These are phyloP conservation scores for Marmota monax DNA, from an alignment of 2,113 vertebrate species.

Conservation along the genomic window DNA sequence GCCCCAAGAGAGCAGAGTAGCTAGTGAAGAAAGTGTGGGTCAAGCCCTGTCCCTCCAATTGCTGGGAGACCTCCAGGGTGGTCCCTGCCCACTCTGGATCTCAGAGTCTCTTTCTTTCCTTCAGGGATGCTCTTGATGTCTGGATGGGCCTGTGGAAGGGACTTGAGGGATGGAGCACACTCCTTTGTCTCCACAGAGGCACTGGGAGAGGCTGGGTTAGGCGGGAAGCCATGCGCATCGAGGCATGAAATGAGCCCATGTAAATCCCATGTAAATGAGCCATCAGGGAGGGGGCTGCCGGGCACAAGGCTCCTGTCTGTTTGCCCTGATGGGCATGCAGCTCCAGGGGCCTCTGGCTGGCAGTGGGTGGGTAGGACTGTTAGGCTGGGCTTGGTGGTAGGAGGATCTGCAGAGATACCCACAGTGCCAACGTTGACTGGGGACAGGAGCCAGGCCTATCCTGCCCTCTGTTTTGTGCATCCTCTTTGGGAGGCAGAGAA, in stretches of 20 bases:
- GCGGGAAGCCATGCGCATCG: not conserved
- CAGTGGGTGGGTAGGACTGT: not conserved
- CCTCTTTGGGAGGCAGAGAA: not conserved
- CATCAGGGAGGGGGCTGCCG: rapidly evolving
- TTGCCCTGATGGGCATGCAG: not conserved
- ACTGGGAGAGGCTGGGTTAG: not conserved
- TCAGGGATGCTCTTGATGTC: not conserved
- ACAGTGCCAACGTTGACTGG: not conserved
- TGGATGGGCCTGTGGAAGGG: not conserved
- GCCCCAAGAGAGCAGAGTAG: not conserved
- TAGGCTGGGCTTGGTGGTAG: not conserved
- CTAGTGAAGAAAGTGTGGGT: not conserved
- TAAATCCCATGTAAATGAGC: constrained; percentile 75
- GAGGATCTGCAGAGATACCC: not conserved
- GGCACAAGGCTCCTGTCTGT: not conserved
- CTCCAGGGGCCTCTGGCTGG: not conserved
- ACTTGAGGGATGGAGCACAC: not conserved
- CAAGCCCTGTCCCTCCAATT: not conserved
- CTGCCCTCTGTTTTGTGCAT: not conserved
- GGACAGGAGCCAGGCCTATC: not conserved
- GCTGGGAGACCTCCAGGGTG: not conserved
- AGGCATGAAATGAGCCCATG: constrained; percentile 68
- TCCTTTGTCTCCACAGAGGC: constrained; percentile 42
- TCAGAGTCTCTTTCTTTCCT: not conserved
- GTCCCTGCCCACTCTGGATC: not conserved